Conservation (phyloP, 2,888 invertebrate species). For the Acanthosepion esculentum region DNA sequence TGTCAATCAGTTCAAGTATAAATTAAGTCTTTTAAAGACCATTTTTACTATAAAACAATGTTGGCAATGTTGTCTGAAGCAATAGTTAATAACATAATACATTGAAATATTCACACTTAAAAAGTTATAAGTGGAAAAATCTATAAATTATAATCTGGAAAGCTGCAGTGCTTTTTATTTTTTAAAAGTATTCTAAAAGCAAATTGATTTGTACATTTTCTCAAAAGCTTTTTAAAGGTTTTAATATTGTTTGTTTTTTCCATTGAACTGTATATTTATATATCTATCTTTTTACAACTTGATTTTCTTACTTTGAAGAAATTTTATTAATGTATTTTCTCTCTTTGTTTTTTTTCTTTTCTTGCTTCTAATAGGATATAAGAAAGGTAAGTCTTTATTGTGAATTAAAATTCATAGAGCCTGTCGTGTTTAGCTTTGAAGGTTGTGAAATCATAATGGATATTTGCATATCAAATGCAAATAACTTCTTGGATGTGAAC, state of each 20-base stretch:
- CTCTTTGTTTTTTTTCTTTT: neutral
- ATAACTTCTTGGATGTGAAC: too few relatives aligned
- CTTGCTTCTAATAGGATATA: neutral
- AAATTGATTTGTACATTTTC: neutral
- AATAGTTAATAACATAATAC: too few relatives aligned
- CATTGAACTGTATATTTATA: neutral
- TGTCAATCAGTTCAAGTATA: neutral
- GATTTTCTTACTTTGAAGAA: neutral
- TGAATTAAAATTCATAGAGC: neutral
- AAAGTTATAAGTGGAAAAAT: neutral
- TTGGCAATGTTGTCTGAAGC: too few relatives aligned
- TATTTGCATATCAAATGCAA: too few relatives aligned
- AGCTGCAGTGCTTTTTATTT: neutral
- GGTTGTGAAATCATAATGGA: too few relatives aligned
- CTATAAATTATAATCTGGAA: neutral
- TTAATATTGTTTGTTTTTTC: neutral
- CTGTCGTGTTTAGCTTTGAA: too few relatives aligned
- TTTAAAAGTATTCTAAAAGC: neutral
- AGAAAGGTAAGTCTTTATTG: neutral
- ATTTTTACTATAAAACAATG: too few relatives aligned
- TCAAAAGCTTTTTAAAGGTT: neutral
- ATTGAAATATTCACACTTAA: too few relatives aligned
- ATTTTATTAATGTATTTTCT: neutral
- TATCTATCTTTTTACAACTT: neutral
- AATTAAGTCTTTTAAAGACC: neutral